These are phyloP conservation scores for Enteromius radiatus DNA, from an alignment of 2,797 vertebrate genomes.

Conservation along the genomic window DNA sequence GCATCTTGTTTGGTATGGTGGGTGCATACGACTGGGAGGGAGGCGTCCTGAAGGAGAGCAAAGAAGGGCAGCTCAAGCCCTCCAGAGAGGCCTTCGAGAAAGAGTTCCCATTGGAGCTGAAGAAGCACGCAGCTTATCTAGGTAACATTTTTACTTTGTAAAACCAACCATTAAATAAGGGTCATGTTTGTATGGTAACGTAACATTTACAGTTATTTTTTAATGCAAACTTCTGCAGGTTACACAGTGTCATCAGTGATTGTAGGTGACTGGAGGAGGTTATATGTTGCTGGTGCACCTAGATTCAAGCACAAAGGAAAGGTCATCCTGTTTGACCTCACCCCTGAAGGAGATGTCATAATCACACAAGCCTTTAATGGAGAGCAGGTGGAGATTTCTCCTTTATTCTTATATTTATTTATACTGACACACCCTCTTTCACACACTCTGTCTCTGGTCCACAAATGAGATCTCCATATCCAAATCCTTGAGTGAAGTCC, in stretches of 20 bases:
- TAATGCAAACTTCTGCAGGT: conserved; percentile 72
- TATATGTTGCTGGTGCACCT: conserved; percentile 91
- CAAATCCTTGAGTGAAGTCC: conserved; percentile 13
- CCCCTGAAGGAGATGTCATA: conserved; percentile 72
- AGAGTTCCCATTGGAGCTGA: conserved; percentile 89
- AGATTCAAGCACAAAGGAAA: conserved; percentile 97
- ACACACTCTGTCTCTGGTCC: neutral
- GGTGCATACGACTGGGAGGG: conserved; percentile 97
- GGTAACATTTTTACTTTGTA: conserved; percentile 72
- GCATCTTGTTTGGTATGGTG: conserved; percentile 93
- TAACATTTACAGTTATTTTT: neutral
- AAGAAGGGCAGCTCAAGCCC: conserved; percentile 74
- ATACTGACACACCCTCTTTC: neutral
- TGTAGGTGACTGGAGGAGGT: conserved; percentile 77
- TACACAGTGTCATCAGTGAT: conserved; percentile 91
- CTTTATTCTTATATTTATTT: neutral
- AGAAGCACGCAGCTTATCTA: conserved; percentile 92
- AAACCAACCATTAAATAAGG: neutral
- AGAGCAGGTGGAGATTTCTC: conserved; percentile 83
- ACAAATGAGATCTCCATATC: conserved; percentile 9
- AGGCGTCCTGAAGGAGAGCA: conserved; percentile 85
- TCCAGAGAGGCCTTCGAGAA: conserved; percentile 83
- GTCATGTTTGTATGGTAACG: neutral
- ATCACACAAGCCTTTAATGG: conserved; percentile 89
- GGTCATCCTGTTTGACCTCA: conserved; percentile 90